Evolutionary conservation across 2,888 invertebrate species (phyloP), one percentile per base, ranked within the genome.

Genomic region (Coleophora deauratella): DNA sequence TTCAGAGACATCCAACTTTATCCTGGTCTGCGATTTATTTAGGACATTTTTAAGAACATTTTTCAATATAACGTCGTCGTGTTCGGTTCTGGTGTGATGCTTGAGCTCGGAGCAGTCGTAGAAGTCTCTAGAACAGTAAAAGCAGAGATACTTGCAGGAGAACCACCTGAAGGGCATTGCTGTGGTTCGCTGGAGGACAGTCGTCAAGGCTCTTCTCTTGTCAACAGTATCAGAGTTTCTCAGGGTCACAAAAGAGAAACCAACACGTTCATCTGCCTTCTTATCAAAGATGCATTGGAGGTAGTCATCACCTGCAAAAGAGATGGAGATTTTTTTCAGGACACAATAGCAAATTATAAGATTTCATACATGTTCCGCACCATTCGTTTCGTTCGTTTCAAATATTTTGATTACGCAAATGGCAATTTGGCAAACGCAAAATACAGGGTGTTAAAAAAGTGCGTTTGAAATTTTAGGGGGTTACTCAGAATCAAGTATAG

Each of bases 1-100:
- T 39, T 68, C 53, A 0, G 68, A 55, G 0, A 65, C 55, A 12
- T 74, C 71, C 0, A 73, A 45, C 32, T 73, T 74, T 0, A 72
- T 38, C 6, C 13, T 21, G 33, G 39, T 32, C 40, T 31, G 38
- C 41, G 0, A 28, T 27, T 1, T 35, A n/a, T n/a, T 35, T 12
- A 11, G 4, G 8, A 6, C 41, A 1, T 34, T 14, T n/a, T 27
- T 39, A 3, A 69, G 31, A 1, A 66, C 43, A 14, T 55, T 61
- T 7, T 52, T 50, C 3, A 66, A 43, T 44, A 61, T 67, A 0
- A 57, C 50, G 8, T 58, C 57, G 2, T 52, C 47, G 38, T 73
- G 72, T 33, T 70, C 69, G 7, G 51, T 48, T 33, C 38, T 52
- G 0, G 60, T 64, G 38, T 63, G 63, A 1, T 46, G 37, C 30